Evolutionary conservation across 2,113 vertebrate species (phyloP), one percentile per base, ranked within the genome.

Genomic region (Aphelocoma coerulescens): DNA sequence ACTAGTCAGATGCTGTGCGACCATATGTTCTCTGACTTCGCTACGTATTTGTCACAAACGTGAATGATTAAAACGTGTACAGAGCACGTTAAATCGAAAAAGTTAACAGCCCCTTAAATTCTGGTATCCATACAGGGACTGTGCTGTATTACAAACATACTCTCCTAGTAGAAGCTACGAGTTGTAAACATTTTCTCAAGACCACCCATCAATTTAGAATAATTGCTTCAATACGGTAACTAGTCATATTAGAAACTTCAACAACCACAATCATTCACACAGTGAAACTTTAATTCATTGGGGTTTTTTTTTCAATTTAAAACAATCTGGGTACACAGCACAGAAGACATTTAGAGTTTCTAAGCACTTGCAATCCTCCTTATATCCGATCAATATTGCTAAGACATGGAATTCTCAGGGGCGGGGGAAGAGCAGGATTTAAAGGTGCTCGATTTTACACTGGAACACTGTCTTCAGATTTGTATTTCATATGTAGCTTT

Each of bases 151-250:
- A 95, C 91, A 87, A 88, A 95, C 90, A 73, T 85, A 93, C 82
- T 80, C 94, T 77, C 79, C 78, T 85, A 81, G 96, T 88, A 96
- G 94, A 97, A 97, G 82, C 88, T 96, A 97, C 94, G 94, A 94
- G 73, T 93, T 95, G 76, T 96, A 97, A 98, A 94, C 52, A 22
- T 65, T 82, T 96, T 79, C 90, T 88, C 72, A 94, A 97, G 97
- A 97, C 95, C 96, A 98, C 95, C 96, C 96, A 98, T 96, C 93
- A 97, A 97, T 97, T 97, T 92, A 92, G 75, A 97, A 91, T 94
- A 98, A 98, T 97, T 96, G 96, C 86, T 95, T 96, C 96, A 97
- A 97, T 91, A 87, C 85, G 77, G 79, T 88, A 96, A 62, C 44
- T 28, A 75, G 41, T 76, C 88, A 73, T 89, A 85, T 3, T 44